Evolutionary conservation across 2,113 vertebrate genomes (phyloP).

Genomic region (Psittacula cyanocephala): DNA sequence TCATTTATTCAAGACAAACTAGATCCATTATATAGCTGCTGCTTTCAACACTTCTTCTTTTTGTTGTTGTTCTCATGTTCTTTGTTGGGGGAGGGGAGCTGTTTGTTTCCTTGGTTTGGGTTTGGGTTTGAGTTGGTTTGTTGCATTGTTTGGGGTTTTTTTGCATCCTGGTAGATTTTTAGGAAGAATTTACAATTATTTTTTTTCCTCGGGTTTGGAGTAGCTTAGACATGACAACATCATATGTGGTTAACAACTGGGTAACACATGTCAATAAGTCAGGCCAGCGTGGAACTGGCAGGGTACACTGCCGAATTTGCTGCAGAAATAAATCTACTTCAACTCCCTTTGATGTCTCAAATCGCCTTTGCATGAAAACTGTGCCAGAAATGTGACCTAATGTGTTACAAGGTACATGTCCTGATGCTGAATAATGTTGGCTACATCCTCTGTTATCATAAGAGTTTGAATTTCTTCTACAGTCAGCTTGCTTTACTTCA

Average conservation of each 20-base stretch:
- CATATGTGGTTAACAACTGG: background rate
- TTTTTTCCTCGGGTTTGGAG: background rate
- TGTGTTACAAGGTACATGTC: background rate
- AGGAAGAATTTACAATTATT: background rate
- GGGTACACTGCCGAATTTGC: background rate
- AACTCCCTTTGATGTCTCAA: constrained; percentile 18
- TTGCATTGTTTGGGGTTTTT: background rate
- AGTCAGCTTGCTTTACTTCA: background rate
- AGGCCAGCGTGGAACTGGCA: background rate
- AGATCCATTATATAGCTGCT: background rate
- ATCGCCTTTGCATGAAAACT: background rate
- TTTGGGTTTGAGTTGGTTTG: background rate
- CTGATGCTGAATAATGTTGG: background rate
- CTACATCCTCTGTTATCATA: background rate
- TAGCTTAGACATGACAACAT: background rate
- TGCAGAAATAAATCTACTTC: background rate
- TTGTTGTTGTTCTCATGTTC: too few species aligned
- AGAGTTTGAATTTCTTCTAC: background rate
- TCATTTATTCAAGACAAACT: background rate
- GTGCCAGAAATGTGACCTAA: constrained; percentile 7
- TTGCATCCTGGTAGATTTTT: background rate
- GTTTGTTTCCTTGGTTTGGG: background rate
- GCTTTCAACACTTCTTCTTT: background rate
- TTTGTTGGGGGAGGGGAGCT: background rate
- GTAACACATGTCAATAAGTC: background rate